Evolutionary conservation across 2,888 invertebrate species (phyloP).

Genomic region (Barypeithes pellucidus): DNA sequence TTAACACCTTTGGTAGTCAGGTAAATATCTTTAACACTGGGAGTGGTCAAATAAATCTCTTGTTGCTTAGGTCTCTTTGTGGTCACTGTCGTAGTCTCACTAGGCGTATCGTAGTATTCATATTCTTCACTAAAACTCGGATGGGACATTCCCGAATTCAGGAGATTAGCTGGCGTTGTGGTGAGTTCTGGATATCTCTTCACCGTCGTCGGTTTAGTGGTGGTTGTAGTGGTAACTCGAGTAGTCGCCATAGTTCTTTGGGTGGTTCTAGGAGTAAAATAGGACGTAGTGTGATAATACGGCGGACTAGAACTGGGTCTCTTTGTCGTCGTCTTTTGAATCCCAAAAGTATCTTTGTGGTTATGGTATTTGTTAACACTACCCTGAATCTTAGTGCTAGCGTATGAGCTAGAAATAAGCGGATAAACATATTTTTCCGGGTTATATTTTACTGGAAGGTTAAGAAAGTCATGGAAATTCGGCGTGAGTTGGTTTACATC

Average conservation of each 20-base stretch:
- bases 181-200: constrained; percentile 60
- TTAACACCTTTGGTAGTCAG: constrained; percentile 17
- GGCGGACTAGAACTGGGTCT: constrained; percentile 67
- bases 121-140: constrained; percentile 66
- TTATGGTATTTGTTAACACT: constrained; percentile 75
- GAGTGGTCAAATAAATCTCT: constrained; percentile 63
- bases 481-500: constrained; percentile 77
- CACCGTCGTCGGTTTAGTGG: constrained; percentile 58
- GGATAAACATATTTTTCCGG: constrained; percentile 81
- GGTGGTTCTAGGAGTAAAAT: constrained; percentile 59
- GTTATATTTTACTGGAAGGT: constrained; percentile 79
- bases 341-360: constrained; percentile 66
- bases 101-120: constrained; percentile 60
- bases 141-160: constrained; percentile 66
- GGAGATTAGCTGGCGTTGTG: constrained; percentile 63
- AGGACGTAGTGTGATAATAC: constrained; percentile 63
- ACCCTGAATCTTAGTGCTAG: constrained; percentile 82
- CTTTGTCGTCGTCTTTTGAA: constrained; percentile 63
- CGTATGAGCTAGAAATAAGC: constrained; percentile 81
- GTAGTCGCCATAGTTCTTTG: constrained; percentile 61
- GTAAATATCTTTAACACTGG: constrained; percentile 34
- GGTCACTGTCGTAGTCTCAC: constrained; percentile 37
- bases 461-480: constrained; percentile 80
- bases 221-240: constrained; percentile 58
- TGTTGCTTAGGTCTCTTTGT: constrained; percentile 55